Conservation (phyloP, 2,113 vertebrate genomes). For the Passer montanus region DNA sequence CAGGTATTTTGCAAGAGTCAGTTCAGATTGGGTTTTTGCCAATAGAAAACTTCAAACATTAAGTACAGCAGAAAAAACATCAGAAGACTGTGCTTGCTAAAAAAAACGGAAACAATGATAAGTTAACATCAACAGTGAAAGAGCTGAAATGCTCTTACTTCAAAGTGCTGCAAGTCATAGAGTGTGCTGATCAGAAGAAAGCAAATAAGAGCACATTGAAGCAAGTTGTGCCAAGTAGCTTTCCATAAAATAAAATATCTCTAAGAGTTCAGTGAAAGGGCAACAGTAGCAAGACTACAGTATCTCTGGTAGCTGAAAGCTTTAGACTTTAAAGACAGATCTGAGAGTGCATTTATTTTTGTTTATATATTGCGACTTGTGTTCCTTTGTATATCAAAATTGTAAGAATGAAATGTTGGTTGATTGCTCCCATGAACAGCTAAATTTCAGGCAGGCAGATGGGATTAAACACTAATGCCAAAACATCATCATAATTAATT, state of each 20-base stretch:
- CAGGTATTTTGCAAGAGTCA: neutral
- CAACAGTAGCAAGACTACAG: neutral
- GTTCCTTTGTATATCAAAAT: neutral
- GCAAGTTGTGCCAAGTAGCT: neutral
- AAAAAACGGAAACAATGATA: neutral
- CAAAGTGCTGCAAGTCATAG: neutral
- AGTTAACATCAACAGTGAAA: neutral
- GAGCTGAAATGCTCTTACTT: neutral
- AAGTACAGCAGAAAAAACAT: neutral
- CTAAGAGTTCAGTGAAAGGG: conserved; percentile 30
- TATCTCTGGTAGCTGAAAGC: neutral
- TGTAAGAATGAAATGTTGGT: neutral
- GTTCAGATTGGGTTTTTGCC: neutral
- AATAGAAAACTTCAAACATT: neutral
- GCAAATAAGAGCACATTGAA: neutral
- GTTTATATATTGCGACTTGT: neutral
- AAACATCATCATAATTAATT: neutral
- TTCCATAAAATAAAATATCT: neutral
- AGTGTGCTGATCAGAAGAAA: neutral
- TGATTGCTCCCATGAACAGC: neutral
- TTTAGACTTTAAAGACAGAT: neutral
- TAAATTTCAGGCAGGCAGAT: neutral
- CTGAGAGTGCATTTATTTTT: neutral
- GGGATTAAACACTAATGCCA: neutral
- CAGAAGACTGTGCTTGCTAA: neutral